These are phyloP conservation scores for Yponomeuta plumbellus DNA, from an alignment of 2,888 invertebrate species.

Conservation along the genomic window DNA sequence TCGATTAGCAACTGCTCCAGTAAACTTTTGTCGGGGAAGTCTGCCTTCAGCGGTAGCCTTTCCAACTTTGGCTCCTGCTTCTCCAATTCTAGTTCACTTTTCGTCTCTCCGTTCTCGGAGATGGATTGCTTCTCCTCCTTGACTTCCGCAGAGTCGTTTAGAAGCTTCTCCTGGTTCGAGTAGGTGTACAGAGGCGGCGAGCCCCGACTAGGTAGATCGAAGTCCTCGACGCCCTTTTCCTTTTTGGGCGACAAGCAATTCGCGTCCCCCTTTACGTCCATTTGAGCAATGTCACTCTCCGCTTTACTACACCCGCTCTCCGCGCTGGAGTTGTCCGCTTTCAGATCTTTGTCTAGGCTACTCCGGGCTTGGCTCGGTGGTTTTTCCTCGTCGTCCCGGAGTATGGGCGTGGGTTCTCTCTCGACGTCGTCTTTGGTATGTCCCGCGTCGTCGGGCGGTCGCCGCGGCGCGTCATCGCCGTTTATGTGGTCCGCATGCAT, in stretches of 20 bases:
- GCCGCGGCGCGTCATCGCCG: conserved; percentile 48
- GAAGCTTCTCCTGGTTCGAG: conserved; percentile 82
- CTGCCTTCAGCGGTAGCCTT: conserved; percentile 60
- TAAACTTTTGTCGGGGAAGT: conserved; percentile 76
- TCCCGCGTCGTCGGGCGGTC: conserved; percentile 30
- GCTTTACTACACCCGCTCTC: conserved; percentile 4
- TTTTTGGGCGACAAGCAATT: conserved; percentile 23
- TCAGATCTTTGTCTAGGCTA: neutral
- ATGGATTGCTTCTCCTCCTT: conserved; percentile 32
- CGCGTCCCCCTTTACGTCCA: neutral
- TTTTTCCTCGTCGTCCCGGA: conserved; percentile 37
- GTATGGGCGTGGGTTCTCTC: conserved; percentile 51
- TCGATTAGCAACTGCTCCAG: conserved; percentile 90
- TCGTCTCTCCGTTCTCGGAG: conserved; percentile 49
- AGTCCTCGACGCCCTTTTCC: conserved; percentile 52
- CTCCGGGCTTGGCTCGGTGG: conserved; percentile 20
- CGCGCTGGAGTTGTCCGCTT: conserved; percentile 9
- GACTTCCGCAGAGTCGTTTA: conserved; percentile 53
- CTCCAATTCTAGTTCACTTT: conserved; percentile 27
- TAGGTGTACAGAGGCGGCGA: conserved; percentile 87
- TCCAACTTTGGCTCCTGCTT: conserved; percentile 44
- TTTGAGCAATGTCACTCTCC: neutral
- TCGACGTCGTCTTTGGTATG: conserved; percentile 31
- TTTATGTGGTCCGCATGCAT: conserved; percentile 75
- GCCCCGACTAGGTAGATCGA: conserved; percentile 81